These are phyloP conservation scores for Okamejei kenojei DNA, from an alignment of 2,797 vertebrate species.

Conservation along the genomic window DNA sequence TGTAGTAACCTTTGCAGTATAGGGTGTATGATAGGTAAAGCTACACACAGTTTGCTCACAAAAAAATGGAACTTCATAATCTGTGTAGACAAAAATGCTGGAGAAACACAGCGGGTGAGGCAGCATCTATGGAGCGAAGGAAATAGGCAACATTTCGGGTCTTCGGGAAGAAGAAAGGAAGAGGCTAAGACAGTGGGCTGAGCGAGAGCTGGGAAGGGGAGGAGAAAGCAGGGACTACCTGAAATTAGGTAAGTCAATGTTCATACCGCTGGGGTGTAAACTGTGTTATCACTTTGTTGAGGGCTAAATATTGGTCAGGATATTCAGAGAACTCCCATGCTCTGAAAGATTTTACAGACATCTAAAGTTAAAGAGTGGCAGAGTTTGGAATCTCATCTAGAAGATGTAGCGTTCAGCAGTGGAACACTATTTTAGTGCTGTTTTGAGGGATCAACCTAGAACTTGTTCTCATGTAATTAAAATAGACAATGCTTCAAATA, in stretches of 20 bases:
- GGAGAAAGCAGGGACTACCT: too few relatives aligned
- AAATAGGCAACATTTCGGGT: too few relatives aligned
- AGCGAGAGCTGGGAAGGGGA: too few relatives aligned
- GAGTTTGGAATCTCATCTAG: background rate
- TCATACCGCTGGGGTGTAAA: too few relatives aligned
- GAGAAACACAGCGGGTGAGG: too few relatives aligned
- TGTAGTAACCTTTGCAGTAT: background rate
- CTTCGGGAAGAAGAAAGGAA: too few relatives aligned
- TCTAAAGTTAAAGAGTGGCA: background rate
- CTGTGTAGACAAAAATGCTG: background rate
- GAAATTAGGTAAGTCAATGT: too few relatives aligned
- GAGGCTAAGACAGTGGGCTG: too few relatives aligned
- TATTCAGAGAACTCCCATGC: background rate
- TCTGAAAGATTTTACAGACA: background rate
- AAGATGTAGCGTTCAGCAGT: background rate
- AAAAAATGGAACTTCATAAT: background rate
- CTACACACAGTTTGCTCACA: background rate
- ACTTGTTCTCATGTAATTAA: background rate
- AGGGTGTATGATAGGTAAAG: background rate
- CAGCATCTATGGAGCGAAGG: too few relatives aligned
- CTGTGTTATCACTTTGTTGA: background rate
- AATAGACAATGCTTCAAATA: too few relatives aligned
- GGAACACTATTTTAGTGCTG: background rate
- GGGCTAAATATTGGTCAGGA: background rate
- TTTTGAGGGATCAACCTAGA: background rate